Conservation (phyloP, 2,113 vertebrate species). For the Plestiodon gilberti region DNA sequence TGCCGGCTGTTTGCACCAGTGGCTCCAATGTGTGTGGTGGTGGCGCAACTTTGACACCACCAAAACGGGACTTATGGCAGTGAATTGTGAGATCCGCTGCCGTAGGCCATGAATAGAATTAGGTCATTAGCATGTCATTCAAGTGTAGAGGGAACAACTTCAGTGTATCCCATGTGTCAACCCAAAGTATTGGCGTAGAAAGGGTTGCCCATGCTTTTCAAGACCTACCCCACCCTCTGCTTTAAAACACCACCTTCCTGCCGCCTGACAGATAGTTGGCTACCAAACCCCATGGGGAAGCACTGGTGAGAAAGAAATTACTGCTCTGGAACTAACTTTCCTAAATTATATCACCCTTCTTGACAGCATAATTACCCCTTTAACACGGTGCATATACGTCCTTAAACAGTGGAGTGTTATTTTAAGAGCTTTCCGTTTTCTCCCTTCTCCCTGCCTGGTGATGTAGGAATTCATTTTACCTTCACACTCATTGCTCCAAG, state of each 20-base stretch:
- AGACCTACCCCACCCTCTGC: neutral
- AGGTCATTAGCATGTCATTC: neutral
- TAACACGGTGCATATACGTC: conserved; percentile 69
- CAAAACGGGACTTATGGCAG: too few relatives aligned
- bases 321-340: conserved; percentile 71
- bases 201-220: neutral
- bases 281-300: conserved; percentile 69
- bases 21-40: too few relatives aligned
- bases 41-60: too few relatives aligned
- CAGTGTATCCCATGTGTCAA: neutral
- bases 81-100: too few relatives aligned
- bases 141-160: neutral
- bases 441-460: neutral
- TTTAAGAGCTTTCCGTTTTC: conserved; percentile 63
- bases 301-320: conserved; percentile 64
- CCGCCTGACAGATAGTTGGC: conserved; percentile 69
- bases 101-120: too few relatives aligned
- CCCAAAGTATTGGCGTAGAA: neutral
- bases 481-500: neutral
- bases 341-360: conserved; percentile 76
- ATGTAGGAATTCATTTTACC: conserved; percentile 1
- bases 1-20: too few relatives aligned
- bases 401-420: conserved; percentile 68
- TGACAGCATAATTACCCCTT: conserved; percentile 84
- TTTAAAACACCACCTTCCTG: conserved; percentile 33